phyloP scores from a whole-genome alignment of 2,113 vertebrate genomes.

The Holacanthus passer region DNA sequence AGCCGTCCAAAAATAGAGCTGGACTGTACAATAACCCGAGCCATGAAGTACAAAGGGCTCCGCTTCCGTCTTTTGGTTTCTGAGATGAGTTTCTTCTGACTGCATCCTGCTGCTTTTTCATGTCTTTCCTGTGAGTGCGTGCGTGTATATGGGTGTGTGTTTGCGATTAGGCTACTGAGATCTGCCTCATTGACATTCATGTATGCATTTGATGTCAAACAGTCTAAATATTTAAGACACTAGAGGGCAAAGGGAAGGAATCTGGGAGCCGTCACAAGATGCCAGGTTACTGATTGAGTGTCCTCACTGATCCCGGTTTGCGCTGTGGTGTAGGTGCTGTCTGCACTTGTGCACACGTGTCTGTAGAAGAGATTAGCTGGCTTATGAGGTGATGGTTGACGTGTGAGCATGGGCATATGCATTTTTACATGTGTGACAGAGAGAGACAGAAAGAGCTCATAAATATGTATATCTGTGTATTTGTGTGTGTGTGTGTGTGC shows the following conservation, averaged over 20 bases:
- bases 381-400: constrained; percentile 1
- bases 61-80: constrained; percentile 41
- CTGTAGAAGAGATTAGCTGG: constrained; percentile 33
- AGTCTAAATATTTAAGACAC: constrained; percentile 82
- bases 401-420: constrained; percentile 9
- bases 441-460: constrained; percentile 25
- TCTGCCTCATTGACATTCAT: constrained; percentile 78
- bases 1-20: constrained; percentile 42
- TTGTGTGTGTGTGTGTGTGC: background rate
- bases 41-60: constrained; percentile 30
- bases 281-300: constrained; percentile 74
- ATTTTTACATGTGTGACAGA: background rate
- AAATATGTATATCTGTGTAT: constrained; percentile 40
- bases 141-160: background rate
- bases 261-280: constrained; percentile 51
- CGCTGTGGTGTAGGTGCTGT: constrained; percentile 26
- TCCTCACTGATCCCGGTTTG: constrained; percentile 42
- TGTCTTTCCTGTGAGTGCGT: background rate
- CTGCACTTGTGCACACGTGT: constrained; percentile 29
- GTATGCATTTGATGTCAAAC: constrained; percentile 82
- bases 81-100: constrained; percentile 44
- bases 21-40: constrained; percentile 36
- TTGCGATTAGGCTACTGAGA: constrained; percentile 55
- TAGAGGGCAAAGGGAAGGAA: constrained; percentile 72
- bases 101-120: constrained; percentile 40